Percentiles rank a stretch among this genome's conserved stretches.
These are phyloP conservation scores for Trachelus troglodyta DNA, from an alignment of 2,888 invertebrate species.

Conservation along the genomic window DNA sequence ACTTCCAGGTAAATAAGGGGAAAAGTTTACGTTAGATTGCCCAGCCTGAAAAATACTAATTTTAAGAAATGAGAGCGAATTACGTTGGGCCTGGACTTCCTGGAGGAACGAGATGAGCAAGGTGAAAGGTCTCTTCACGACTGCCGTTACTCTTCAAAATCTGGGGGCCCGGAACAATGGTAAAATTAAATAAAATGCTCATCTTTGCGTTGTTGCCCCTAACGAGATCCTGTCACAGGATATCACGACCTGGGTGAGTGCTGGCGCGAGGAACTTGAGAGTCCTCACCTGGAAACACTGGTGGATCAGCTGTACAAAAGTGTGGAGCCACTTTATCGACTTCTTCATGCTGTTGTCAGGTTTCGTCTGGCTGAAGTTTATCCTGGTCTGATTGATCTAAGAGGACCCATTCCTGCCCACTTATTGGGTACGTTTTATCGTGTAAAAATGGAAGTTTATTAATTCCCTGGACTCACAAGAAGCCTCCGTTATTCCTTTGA, in stretches of 20 bases:
- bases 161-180: slow-evolving; percentile 74
- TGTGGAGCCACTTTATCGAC: slow-evolving; percentile 74
- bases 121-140: slow-evolving; percentile 70
- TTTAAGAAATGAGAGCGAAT: slow-evolving; percentile 63
- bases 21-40: not conserved
- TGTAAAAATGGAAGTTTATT: not conserved
- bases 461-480: no score
- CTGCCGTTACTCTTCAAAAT: slow-evolving; percentile 73
- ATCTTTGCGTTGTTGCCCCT: not conserved
- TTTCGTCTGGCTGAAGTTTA: slow-evolving; percentile 71
- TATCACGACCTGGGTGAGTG: slow-evolving; percentile 73
- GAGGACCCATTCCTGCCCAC: slow-evolving; percentile 77
- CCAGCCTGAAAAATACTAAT: not conserved
- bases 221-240: slow-evolving; percentile 63
- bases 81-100: slow-evolving; percentile 74
- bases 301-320: slow-evolving; percentile 70
- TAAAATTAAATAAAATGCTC: slow-evolving; percentile 52
- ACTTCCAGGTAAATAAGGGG: slow-evolving; percentile 50
- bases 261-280: slow-evolving; percentile 77
- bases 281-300: slow-evolving; percentile 69
- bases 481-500: no score
- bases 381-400: slow-evolving; percentile 66
- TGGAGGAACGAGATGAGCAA: slow-evolving; percentile 76
- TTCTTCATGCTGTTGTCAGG: slow-evolving; percentile 80
- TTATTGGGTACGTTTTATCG: slow-evolving; percentile 69